Conservation (phyloP, 2,113 vertebrate species). For the Zosterops lateralis region DNA sequence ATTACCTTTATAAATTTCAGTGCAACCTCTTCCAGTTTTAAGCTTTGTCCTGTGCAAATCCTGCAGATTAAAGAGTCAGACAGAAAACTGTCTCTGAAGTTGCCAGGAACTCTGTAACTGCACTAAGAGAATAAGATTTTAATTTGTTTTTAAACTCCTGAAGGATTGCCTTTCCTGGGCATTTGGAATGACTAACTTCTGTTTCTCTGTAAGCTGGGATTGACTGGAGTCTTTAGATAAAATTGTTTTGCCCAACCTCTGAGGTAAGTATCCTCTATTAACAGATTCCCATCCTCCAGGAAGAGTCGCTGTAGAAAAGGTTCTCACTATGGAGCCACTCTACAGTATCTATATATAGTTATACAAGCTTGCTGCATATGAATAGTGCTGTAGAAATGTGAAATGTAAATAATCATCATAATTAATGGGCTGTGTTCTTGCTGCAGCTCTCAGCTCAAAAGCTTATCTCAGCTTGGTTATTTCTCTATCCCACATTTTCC, state of each 20-base stretch:
- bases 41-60: neutral
- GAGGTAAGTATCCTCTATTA: neutral
- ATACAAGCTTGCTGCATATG: neutral
- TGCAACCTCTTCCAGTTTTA: neutral
- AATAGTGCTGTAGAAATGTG: neutral
- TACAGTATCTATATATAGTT: neutral
- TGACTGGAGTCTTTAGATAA: slow-evolving; percentile 4
- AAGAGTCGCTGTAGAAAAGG: neutral
- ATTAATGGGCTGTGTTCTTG: neutral
- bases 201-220: neutral
- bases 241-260: neutral
- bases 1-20: neutral
- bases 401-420: slow-evolving; percentile 32
- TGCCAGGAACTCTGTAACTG: neutral
- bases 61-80: neutral
- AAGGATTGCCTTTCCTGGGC: neutral
- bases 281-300: neutral
- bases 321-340: neutral
- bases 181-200: neutral
- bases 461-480: neutral
- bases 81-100: neutral
- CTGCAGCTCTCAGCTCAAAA: slow-evolving; percentile 7
- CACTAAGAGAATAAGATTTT: neutral
- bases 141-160: neutral
- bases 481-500: neutral